Evolutionary conservation across 2,797 vertebrate species (phyloP), one percentile per base, ranked within the genome.

Genomic region (Sandelia bainsii): DNA sequence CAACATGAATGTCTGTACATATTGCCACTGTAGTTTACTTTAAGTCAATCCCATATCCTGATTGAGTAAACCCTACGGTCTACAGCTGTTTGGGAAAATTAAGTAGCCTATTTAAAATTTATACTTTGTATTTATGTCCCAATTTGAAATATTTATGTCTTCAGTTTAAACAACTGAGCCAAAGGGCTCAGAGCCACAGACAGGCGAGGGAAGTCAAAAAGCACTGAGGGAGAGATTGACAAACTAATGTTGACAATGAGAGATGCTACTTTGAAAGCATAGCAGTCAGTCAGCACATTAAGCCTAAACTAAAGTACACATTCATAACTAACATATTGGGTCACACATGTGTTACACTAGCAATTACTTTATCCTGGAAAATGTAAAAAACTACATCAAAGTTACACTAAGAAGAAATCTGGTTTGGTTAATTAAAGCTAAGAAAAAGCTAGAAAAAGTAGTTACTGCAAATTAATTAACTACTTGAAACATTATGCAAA

Each of bases 51-150:
- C 27, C n/a, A 50, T 14, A 14, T 45, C 17, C 32, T 19, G 5
- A 68, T 68, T 46, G 32, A 51, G 25, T 49, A 25, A 74, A 67
- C 68, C 62, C 70, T 22, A 25, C 6, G n/a, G 39, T 39, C 50
- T 20, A 23, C 57, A 29, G 44, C 44, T 71, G 57, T 67, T 62
- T 42, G 52, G 34, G 27, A 27, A 48, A 70, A n/a, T n/a, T n/a
- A 61, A 70, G 46, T 29, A 45, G 46, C 19, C 48, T 53, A 52
- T 68, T 77, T 61, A 40, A 50, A 72, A 78, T 34, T 64, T 1
- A 56, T 54, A 77, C 27, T 25, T n/a, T 52, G 11, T 68, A 59
- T 79, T 54, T 60, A 65, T 58, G 23, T 65, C 34, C 40, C 46
- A 34, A 1, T 64, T 53, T 62, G 7, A 67, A 71, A 72, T 34